Conservation (phyloP, 2,888 invertebrate genomes). For the Galerucella calmariensis region DNA sequence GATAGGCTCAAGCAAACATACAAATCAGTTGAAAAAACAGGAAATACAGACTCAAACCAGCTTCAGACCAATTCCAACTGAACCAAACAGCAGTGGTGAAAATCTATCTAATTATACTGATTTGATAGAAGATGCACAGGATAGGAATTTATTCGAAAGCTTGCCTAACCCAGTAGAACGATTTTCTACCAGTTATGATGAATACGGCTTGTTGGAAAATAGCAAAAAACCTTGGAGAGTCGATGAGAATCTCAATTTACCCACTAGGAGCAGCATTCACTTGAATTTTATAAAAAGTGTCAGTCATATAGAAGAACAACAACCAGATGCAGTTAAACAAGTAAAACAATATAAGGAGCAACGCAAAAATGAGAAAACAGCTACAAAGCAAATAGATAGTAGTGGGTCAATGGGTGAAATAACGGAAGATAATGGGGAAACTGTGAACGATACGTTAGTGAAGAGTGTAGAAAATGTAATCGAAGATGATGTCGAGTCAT, state of each 20-base stretch:
- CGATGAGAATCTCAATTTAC: not conserved
- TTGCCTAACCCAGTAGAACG: not conserved
- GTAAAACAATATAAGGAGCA: not conserved
- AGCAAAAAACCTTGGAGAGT: conserved; percentile 1
- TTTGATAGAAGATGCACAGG: conserved; percentile 1
- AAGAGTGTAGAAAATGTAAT: not conserved
- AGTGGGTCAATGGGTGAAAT: not conserved
- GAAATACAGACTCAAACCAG: conserved; percentile 7
- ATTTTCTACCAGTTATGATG: not conserved
- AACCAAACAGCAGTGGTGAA: not conserved
- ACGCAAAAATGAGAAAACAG: not conserved
- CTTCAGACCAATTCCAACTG: not conserved
- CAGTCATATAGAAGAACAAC: not conserved
- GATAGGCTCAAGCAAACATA: not conserved
- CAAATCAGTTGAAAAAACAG: not conserved
- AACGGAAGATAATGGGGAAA: not conserved
- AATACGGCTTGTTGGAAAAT: not conserved
- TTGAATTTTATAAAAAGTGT: not conserved
- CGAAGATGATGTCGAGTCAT: not conserved
- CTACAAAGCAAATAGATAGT: not conserved
- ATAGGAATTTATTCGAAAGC: not conserved
- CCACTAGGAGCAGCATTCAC: not conserved
- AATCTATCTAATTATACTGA: not conserved
- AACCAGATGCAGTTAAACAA: not conserved
- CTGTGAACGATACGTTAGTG: not conserved